A percentile compares a stretch with the other conserved stretches of the same genome.
Conservation (phyloP, 2,113 vertebrate species). For the Murina feae region DNA sequence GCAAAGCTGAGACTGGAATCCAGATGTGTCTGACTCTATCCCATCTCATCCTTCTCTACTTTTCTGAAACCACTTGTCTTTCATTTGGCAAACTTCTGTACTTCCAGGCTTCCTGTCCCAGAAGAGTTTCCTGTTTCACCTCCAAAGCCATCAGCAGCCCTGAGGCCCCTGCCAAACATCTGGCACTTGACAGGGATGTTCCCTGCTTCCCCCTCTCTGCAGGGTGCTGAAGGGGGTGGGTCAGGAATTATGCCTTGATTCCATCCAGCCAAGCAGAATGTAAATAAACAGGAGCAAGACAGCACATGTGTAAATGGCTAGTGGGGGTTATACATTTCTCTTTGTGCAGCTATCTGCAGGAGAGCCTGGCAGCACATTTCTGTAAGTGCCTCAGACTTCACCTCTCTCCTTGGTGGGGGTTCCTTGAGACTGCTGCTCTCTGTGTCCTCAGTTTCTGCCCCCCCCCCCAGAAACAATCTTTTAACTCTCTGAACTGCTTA, state of each 20-base stretch:
- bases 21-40: background rate
- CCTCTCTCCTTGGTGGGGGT: background rate
- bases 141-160: constrained; percentile 65
- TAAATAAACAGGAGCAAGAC: constrained; percentile 76
- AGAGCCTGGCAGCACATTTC: constrained; percentile 63
- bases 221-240: constrained; percentile 39
- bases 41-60: background rate
- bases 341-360: constrained; percentile 59
- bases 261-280: constrained; percentile 64
- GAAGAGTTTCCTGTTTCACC: constrained; percentile 50
- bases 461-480: no score
- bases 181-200: constrained; percentile 76
- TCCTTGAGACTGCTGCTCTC: background rate
- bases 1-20: background rate
- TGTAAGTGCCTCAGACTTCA: constrained; percentile 42
- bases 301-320: constrained; percentile 62
- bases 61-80: constrained; percentile 25
- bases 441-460: background rate
- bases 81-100: constrained; percentile 20
- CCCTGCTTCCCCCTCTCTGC: constrained; percentile 73
- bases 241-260: constrained; percentile 77
- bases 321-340: rapidly evolving
- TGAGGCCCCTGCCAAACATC: constrained; percentile 60
- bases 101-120: constrained; percentile 47
- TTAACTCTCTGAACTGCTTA: background rate